Conservation (phyloP, 2,113 vertebrate genomes). For the Leucoraja erinaceus region DNA sequence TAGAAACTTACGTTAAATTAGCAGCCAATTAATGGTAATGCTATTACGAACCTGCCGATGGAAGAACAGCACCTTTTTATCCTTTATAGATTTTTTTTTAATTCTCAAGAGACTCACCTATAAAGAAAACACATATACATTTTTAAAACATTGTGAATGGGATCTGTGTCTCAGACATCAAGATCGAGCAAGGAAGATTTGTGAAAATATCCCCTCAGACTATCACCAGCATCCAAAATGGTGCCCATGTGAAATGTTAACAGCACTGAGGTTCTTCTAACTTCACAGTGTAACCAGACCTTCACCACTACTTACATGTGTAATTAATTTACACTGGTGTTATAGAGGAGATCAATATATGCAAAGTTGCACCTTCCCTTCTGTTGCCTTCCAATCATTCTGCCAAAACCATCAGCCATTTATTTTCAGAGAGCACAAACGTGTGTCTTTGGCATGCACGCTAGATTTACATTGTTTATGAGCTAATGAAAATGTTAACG, state of each 20-base stretch:
- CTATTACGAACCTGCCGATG: slow-evolving; percentile 55
- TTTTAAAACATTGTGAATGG: not conserved
- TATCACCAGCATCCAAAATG: not conserved
- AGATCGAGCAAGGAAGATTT: not conserved
- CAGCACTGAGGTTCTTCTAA: not conserved
- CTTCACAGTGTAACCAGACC: not conserved
- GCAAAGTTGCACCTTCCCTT: not conserved
- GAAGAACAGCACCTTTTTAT: slow-evolving; percentile 11
- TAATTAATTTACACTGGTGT: not conserved
- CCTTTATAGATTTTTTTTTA: not conserved
- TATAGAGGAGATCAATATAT: not conserved
- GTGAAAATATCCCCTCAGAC: not conserved
- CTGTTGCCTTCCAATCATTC: not conserved
- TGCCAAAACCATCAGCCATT: not conserved
- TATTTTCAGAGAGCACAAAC: not conserved
- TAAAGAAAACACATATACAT: too few species aligned
- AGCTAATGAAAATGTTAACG: not conserved
- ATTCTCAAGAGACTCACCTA: not conserved
- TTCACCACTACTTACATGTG: not conserved
- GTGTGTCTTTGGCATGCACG: not conserved
- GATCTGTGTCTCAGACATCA: not conserved
- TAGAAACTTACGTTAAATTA: slow-evolving; percentile 60
- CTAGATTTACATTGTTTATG: not conserved
- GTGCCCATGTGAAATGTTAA: not conserved
- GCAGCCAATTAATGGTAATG: slow-evolving; percentile 55